A percentile compares a stretch with the other conserved stretches of the same genome.
Evolutionary conservation across 2,113 vertebrate species (phyloP).

Genomic region (Puffinus mauretanicus): DNA sequence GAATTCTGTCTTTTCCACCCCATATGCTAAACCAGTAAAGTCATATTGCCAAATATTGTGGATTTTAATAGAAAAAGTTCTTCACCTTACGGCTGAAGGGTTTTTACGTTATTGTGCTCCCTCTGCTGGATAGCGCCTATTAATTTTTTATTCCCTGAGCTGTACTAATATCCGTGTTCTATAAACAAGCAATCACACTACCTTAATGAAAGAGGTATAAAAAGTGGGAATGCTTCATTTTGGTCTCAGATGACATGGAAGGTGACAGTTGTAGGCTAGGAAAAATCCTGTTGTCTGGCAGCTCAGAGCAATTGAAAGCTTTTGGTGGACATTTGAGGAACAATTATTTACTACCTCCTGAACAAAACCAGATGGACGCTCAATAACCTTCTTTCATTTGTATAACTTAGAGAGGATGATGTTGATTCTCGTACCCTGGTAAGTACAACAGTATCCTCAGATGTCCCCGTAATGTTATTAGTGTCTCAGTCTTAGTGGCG

Average conservation of each 20-base stretch:
- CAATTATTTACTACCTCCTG: not conserved
- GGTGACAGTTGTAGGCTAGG: not conserved
- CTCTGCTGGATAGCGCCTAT: conserved; percentile 52
- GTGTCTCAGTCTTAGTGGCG: not conserved
- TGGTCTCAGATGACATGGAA: not conserved
- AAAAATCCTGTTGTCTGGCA: not conserved
- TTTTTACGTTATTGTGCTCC: conserved; percentile 40
- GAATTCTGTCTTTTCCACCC: not conserved
- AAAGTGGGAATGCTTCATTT: not conserved
- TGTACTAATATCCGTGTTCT: not conserved
- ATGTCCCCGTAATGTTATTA: not conserved
- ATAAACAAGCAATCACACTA: not conserved
- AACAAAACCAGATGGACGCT: not conserved
- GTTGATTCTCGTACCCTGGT: not conserved
- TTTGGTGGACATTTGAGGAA: not conserved
- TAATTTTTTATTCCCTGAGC: not conserved
- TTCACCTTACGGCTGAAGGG: not conserved
- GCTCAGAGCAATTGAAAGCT: not conserved
- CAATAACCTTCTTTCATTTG: conserved; percentile 2
- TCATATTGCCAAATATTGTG: not conserved
- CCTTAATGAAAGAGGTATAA: not conserved
- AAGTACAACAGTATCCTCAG: not conserved
- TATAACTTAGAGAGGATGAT: not conserved
- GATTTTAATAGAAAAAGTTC: not conserved
- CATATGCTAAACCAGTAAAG: not conserved